Evolutionary conservation across 1,140 invertebrate species (phyloP), one percentile per base, ranked within the genome.

Genomic region (Ips nitidus): DNA sequence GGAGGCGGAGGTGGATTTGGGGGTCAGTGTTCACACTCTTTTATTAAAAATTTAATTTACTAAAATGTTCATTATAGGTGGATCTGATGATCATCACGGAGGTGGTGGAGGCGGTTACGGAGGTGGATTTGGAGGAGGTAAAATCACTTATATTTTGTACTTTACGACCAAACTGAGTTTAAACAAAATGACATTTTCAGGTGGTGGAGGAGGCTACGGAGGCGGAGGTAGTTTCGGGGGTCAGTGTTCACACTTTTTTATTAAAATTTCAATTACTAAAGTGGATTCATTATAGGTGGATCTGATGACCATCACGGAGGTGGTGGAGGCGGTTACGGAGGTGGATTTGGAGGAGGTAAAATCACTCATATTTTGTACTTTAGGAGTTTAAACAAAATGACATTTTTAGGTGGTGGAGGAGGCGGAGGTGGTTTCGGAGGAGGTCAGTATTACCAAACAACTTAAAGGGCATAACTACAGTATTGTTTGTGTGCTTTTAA

Each of bases 371-470:
- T 50, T 2, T 50, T 50, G 1, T 50, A 8, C 3, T 3, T 50
- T 50, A 50, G 22, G 22, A 2, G 45, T 50, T 8, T 22, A 50
- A 50, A 50, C 22, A 50, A 50, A 22, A 22, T 22, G 22, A 22
- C 22, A 47, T 47, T 36, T 63, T 62, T 62, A 36, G 69, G 69
- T 68, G 71, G 71, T 2, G 73, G 71, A 38, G 71, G 71, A 52
- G 71, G 62, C 52, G 72, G 72, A 36, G 70, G 70, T 1, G 72
- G 71, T 50, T 50, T 4, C 59, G 58, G 39, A 39, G 69, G 40
- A 22, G 38, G 56, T 52, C 3, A 52, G 52, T n/a, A 1, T 50
- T 1, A 2, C 22, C 22, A 22, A 0, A 22, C 22, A 22, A 22
- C 22, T 22, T 22, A 22, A 22, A 22, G 0, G 22, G 22, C 22